Conservation (phyloP, 2,888 invertebrate genomes). For the Pantelozetes paolii region DNA sequence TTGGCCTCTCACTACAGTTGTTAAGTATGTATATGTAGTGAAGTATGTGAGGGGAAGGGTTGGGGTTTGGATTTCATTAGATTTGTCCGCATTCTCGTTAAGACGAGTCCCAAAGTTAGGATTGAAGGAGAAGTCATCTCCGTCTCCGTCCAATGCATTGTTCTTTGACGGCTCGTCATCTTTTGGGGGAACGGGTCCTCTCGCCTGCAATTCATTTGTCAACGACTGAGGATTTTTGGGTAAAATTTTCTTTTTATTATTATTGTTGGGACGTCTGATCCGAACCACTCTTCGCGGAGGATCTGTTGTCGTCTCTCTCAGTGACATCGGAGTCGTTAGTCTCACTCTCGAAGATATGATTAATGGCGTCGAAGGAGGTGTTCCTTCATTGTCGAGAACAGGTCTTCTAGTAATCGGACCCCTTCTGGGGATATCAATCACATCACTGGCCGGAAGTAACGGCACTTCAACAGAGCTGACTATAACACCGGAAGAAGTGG, state of each 20-base stretch:
- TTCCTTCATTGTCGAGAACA: conserved; percentile 9
- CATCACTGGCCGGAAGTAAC: conserved; percentile 7
- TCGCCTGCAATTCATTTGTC: conserved; percentile 11
- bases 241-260: conserved; percentile 8
- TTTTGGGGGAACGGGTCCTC: conserved; percentile 23
- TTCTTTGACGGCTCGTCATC: conserved; percentile 38
- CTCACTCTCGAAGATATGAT: neutral
- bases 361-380: neutral
- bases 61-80: conserved; percentile 39
- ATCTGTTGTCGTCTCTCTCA: conserved; percentile 20
- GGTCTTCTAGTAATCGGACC: conserved; percentile 27
- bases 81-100: conserved; percentile 25
- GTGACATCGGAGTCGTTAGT: neutral
- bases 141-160: conserved; percentile 35
- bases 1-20: conserved; percentile 48
- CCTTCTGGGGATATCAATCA: conserved; percentile 20
- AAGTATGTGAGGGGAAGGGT: conserved; percentile 47
- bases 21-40: conserved; percentile 48
- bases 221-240: conserved; percentile 1
- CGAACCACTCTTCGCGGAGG: conserved; percentile 13
- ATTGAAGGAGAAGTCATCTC: conserved; percentile 8
- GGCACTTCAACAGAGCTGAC: conserved; percentile 26
- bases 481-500: conserved; percentile 27
- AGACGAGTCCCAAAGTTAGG: conserved; percentile 25
- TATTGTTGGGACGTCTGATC: conserved; percentile 27